Conservation (phyloP, 2,113 vertebrate species). For the Boulengeromyrus knoepffleri region DNA sequence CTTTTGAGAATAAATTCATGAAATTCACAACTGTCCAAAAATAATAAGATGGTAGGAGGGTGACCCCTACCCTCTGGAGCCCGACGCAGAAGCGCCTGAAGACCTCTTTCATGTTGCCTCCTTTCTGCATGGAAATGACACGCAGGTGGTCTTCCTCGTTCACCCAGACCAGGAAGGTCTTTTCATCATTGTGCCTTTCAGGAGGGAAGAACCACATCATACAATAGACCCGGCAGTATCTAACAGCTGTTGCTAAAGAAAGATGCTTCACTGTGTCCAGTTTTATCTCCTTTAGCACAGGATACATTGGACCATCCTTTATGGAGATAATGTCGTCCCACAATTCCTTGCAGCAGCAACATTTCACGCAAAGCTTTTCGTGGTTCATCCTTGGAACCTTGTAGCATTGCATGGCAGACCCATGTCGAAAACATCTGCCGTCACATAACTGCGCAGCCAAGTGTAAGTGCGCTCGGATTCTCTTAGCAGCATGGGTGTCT, state of each 20-base stretch:
- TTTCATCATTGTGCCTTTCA: constrained; percentile 81
- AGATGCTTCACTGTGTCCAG: not conserved
- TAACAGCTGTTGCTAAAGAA: not conserved
- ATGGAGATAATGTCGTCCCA: not conserved
- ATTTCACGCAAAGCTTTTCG: not conserved
- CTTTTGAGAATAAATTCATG: not conserved
- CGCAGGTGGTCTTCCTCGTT: constrained; percentile 91
- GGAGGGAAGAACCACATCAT: not conserved
- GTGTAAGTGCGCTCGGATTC: not conserved
- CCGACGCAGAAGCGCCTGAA: constrained; percentile 90
- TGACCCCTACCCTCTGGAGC: constrained; percentile 70
- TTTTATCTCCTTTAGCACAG: not conserved
- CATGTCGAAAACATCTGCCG: not conserved
- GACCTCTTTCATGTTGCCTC: constrained; percentile 94
- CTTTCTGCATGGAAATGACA: constrained; percentile 91
- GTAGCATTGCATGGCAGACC: not conserved
- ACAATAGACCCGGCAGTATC: not conserved
- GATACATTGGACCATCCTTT: not conserved
- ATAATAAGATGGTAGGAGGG: not conserved
- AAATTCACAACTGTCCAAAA: not conserved
- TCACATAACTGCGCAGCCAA: not conserved
- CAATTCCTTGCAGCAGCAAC: not conserved
- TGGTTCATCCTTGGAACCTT: not conserved
- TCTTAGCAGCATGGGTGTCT: not conserved
- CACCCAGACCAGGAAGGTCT: constrained; percentile 91